A percentile compares a stretch with the other conserved stretches of the same genome.
These are phyloP conservation scores for Pomacea canaliculata DNA, from an alignment of 2,888 invertebrate species.

Conservation along the genomic window DNA sequence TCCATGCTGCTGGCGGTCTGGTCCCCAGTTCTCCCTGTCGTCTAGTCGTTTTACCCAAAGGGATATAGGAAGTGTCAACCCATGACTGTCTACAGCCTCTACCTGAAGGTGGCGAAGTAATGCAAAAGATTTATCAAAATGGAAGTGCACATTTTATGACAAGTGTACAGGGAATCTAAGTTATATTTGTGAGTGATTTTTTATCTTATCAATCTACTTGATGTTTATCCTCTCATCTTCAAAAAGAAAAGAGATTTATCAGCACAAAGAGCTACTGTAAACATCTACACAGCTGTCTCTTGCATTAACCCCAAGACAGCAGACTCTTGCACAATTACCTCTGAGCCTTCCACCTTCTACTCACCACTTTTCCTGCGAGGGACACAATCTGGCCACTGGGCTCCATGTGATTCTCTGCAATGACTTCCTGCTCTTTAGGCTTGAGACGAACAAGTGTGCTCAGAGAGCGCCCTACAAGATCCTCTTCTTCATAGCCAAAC, in stretches of 20 bases:
- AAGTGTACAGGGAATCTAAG: too few relatives aligned
- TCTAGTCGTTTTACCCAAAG: slow-evolving; percentile 74
- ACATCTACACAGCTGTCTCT: too few relatives aligned
- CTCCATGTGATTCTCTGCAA: slow-evolving; percentile 68
- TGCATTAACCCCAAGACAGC: too few relatives aligned
- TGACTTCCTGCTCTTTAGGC: slow-evolving; percentile 58
- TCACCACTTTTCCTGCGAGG: slow-evolving; percentile 77
- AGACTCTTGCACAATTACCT: too few relatives aligned
- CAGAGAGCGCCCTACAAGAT: slow-evolving; percentile 72
- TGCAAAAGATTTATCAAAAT: too few relatives aligned
- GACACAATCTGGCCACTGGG: slow-evolving; percentile 75
- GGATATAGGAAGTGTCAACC: slow-evolving; percentile 76
- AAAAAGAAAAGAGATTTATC: too few relatives aligned
- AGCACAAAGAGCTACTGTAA: too few relatives aligned
- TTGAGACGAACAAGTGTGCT: slow-evolving; percentile 63
- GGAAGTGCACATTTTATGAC: too few relatives aligned
- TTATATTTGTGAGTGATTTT: too few relatives aligned
- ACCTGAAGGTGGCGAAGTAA: slow-evolving; percentile 71
- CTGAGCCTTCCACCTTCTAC: slow-evolving; percentile 24
- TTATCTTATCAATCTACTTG: too few relatives aligned
- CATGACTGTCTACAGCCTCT: slow-evolving; percentile 75
- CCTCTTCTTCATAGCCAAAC: slow-evolving; percentile 66
- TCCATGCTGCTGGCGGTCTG: slow-evolving; percentile 24
- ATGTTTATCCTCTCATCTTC: too few relatives aligned
- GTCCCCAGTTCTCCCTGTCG: not conserved